Evolutionary conservation across 2,888 invertebrate species (phyloP).

Genomic region (Dicranocentrus wangi): DNA sequence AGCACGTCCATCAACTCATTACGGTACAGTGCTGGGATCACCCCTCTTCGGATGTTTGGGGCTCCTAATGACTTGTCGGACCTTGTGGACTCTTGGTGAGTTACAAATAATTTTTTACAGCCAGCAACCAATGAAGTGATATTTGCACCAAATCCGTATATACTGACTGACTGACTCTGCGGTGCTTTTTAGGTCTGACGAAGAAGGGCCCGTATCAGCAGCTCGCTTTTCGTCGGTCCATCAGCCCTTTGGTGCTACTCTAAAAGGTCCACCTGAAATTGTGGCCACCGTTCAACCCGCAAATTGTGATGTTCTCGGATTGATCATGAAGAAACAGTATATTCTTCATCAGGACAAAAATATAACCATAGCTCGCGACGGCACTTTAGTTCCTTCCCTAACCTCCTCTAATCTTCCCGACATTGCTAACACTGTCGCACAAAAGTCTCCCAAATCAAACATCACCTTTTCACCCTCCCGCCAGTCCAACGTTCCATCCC

Average conservation of each 20-base stretch:
- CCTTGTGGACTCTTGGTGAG: slow-evolving; percentile 73
- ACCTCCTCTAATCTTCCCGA: slow-evolving; percentile 46
- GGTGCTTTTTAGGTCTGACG: slow-evolving; percentile 47
- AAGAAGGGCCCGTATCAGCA: slow-evolving; percentile 20
- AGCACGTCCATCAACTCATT: slow-evolving; percentile 61
- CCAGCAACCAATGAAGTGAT: neutral
- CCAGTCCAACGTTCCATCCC: neutral
- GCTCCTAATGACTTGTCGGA: slow-evolving; percentile 82
- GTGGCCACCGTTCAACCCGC: slow-evolving; percentile 14
- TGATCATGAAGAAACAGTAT: slow-evolving; percentile 75
- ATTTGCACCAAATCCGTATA: neutral
- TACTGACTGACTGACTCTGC: too few relatives aligned
- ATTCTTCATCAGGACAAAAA: slow-evolving; percentile 74
- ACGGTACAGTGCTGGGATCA: slow-evolving; percentile 75
- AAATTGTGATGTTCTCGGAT: slow-evolving; percentile 74
- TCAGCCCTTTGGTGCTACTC: slow-evolving; percentile 30
- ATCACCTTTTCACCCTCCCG: slow-evolving; percentile 3
- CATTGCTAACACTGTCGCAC: slow-evolving; percentile 19
- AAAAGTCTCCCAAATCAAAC: slow-evolving; percentile 13
- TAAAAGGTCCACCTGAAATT: slow-evolving; percentile 40
- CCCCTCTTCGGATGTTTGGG: slow-evolving; percentile 81
- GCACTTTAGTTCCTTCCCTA: slow-evolving; percentile 72
- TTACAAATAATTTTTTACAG: neutral
- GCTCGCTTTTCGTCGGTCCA: slow-evolving; percentile 37
- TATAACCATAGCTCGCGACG: slow-evolving; percentile 75